These are phyloP conservation scores for Tetragnatha montana DNA, from an alignment of 2,888 invertebrate genomes.

Conservation along the genomic window DNA sequence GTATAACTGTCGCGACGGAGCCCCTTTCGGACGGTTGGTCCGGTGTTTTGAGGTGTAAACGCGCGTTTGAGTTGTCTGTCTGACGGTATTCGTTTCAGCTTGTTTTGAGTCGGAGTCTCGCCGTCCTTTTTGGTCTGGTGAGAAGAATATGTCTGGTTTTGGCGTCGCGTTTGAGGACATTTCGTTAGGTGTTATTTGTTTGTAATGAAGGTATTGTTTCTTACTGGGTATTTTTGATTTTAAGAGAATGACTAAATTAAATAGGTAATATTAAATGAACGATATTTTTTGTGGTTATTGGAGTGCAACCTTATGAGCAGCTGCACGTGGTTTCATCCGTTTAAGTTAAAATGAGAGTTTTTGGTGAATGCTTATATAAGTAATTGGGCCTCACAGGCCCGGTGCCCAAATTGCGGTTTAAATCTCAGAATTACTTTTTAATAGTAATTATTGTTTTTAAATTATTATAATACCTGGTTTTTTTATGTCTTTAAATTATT, in stretches of 20 bases:
- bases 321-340: no score
- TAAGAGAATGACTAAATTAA: not conserved
- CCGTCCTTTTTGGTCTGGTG: not conserved
- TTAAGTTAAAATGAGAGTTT: no score
- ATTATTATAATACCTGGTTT: not conserved
- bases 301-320: no score
- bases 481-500: no score
- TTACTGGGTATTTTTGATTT: not conserved
- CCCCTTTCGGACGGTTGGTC: constrained; percentile 32
- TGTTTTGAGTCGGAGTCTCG: not conserved
- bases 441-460: no score
- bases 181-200: not conserved
- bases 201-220: not conserved
- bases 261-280: not conserved
- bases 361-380: no score
- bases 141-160: not conserved
- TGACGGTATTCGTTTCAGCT: not conserved
- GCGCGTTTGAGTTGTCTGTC: constrained; percentile 9
- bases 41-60: constrained; percentile 37
- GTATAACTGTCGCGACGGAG: constrained; percentile 48
- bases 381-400: no score
- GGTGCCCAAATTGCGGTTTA: no score
- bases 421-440: no score
- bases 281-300: no score
- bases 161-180: no score